These are phyloP conservation scores for Galbula dea DNA, from an alignment of 2,113 vertebrate species.

Conservation along the genomic window DNA sequence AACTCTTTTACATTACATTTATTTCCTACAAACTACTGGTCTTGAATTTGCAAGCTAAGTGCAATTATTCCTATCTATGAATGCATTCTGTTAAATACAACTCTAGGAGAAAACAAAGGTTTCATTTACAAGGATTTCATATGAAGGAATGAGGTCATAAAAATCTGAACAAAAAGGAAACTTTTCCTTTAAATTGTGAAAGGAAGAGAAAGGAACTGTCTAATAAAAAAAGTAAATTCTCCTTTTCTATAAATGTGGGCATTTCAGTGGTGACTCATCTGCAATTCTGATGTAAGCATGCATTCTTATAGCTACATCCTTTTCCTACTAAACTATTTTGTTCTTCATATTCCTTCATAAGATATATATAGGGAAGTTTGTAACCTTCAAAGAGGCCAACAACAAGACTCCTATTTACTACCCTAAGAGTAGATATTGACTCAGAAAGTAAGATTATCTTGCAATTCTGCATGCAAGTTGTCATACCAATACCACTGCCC, in stretches of 20 bases:
- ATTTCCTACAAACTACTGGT: constrained; percentile 4
- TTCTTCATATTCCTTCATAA: neutral
- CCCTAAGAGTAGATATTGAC: neutral
- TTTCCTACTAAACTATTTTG: neutral
- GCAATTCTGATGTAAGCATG: neutral
- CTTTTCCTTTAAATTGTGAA: neutral
- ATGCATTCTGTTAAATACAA: neutral
- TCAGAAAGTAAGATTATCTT: neutral
- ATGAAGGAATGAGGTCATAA: constrained; percentile 54
- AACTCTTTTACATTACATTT: neutral
- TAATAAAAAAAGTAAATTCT: neutral
- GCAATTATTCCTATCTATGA: constrained; percentile 7
- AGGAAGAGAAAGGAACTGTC: constrained; percentile 31
- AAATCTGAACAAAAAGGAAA: constrained; percentile 51
- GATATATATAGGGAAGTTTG: neutral
- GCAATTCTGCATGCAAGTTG: neutral
- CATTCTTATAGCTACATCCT: neutral
- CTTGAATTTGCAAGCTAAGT: constrained; percentile 6
- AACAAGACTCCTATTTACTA: neutral
- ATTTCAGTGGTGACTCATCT: neutral
- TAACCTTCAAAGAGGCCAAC: neutral
- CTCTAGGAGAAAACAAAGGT: constrained; percentile 41
- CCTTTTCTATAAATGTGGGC: neutral
- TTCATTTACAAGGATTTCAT: constrained; percentile 41
- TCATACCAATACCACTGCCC: neutral